phyloP scores from a whole-genome alignment of 2,888 invertebrate genomes.

The Tipula vernalis region DNA sequence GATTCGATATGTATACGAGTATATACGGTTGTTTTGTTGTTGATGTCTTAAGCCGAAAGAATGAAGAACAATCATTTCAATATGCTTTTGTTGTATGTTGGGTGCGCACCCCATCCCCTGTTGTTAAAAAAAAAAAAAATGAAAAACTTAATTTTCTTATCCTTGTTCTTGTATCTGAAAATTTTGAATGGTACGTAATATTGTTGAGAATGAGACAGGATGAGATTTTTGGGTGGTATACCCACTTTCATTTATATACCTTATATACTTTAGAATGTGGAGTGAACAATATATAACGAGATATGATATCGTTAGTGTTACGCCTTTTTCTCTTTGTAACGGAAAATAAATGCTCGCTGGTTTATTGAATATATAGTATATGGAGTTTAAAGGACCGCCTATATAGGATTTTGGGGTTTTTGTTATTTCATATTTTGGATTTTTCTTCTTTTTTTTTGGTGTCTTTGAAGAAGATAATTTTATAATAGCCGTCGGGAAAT shows the following conservation, averaged over 20 bases:
- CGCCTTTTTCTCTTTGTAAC: neutral
- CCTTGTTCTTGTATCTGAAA: neutral
- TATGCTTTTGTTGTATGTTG: neutral
- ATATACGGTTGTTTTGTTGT: neutral
- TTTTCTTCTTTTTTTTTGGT: neutral
- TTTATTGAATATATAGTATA: neutral
- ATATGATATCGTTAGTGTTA: neutral
- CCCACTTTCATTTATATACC: neutral
- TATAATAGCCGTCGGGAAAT: neutral
- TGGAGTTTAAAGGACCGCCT: neutral
- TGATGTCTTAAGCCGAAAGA: neutral
- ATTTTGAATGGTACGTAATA: neutral
- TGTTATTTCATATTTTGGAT: neutral
- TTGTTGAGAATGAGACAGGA: neutral
- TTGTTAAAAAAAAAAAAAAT: neutral
- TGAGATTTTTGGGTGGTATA: neutral
- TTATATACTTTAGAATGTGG: neutral
- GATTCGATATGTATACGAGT: neutral
- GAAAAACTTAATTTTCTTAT: neutral
- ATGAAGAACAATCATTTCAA: slow-evolving; percentile 4
- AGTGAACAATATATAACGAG: neutral
- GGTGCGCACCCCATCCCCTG: neutral
- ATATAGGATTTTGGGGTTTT: neutral
- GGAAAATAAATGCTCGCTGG: neutral
- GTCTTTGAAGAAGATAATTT: neutral